Evolutionary conservation across 1,140 invertebrate species (phyloP), one percentile per base, ranked within the genome.

Genomic region (Harpegnathos saltator): DNA sequence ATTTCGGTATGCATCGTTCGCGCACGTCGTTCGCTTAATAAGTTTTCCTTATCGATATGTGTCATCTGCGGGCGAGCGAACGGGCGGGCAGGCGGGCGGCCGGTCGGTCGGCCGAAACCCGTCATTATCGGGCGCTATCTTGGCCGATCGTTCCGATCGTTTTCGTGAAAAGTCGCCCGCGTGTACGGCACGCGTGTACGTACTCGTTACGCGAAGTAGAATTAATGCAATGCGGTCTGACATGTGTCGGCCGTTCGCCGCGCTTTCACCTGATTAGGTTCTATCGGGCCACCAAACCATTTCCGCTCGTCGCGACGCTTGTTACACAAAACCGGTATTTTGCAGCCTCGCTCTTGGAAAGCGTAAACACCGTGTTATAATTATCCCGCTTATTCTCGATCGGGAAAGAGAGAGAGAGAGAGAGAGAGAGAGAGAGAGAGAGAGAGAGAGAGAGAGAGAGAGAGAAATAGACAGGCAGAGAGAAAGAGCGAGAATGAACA

Each of bases 41-140:
- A 88, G 85, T 89, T 87, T 87, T 59, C 54, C 77, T 87, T 90
- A 87, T 90, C 89, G 86, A 91, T 91, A 66, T 90, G 82, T 89
- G 90, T 89, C 91, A 89, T 91, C 87, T 87, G 69, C 48, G 62
- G 83, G 38, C 38, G 38, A 9, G 83, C 75, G 78, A 74, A 26
- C 54, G 80, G 56, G n/a, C n/a, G n/a, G n/a, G n/a, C n/a, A n/a
- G n/a, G n/a, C 54, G 68, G 69, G n/a, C n/a, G n/a, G n/a, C n/a
- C n/a, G n/a, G n/a, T n/a, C n/a, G n/a, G n/a, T n/a, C n/a, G n/a
- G n/a, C n/a, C n/a, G n/a, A 85, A 63, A 77, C 71, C 85, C 73
- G 73, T 89, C 83, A 89, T 90, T 90, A 88, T 89, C 33, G 73
- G 38, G 48, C 59, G 52, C 59, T 88, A 90, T 88, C 84, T 84